These are phyloP conservation scores for Papilio glaucus DNA, from an alignment of 1,140 invertebrate genomes.

Conservation along the genomic window DNA sequence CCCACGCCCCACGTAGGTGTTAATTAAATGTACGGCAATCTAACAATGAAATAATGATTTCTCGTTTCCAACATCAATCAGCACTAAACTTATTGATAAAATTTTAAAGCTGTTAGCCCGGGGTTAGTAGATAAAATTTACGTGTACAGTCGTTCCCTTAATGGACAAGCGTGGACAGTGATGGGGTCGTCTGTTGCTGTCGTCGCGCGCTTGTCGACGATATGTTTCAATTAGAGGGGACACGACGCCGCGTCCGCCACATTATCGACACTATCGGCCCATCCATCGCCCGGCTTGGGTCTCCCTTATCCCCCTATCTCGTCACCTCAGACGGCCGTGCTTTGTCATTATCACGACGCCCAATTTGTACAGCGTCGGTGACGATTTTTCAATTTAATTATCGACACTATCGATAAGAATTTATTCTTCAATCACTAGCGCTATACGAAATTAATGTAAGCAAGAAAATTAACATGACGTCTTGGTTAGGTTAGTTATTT, in stretches of 20 bases:
- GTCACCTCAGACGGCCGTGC: conserved; percentile 38
- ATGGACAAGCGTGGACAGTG: conserved; percentile 29
- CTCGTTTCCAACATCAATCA: conserved; percentile 24
- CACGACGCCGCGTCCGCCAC: conserved; percentile 34
- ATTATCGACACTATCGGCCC: conserved; percentile 24
- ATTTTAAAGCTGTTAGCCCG: conserved; percentile 24
- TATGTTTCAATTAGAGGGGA: conserved; percentile 42
- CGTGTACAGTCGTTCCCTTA: conserved; percentile 22
- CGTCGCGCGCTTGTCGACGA: conserved; percentile 39
- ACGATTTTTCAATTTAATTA: conserved; percentile 56
- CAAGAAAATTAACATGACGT: conserved; percentile 37
- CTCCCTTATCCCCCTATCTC: conserved; percentile 34
- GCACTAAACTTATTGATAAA: conserved; percentile 22
- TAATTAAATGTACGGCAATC: conserved; percentile 21
- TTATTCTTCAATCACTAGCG: conserved; percentile 36
- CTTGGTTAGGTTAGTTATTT: not conserved
- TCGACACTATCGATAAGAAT: conserved; percentile 37
- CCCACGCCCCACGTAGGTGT: conserved; percentile 4
- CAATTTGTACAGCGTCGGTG: conserved; percentile 49
- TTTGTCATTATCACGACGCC: conserved; percentile 38
- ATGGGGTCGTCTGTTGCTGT: conserved; percentile 36
- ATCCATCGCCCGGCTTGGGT: conserved; percentile 31
- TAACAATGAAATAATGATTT: conserved; percentile 33
- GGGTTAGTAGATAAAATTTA: conserved; percentile 32
- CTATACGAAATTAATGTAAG: conserved; percentile 35